A percentile compares a stretch with the other conserved stretches of the same genome.
Conservation (phyloP, 2,888 invertebrate genomes). For the Odontomyia ornata region DNA sequence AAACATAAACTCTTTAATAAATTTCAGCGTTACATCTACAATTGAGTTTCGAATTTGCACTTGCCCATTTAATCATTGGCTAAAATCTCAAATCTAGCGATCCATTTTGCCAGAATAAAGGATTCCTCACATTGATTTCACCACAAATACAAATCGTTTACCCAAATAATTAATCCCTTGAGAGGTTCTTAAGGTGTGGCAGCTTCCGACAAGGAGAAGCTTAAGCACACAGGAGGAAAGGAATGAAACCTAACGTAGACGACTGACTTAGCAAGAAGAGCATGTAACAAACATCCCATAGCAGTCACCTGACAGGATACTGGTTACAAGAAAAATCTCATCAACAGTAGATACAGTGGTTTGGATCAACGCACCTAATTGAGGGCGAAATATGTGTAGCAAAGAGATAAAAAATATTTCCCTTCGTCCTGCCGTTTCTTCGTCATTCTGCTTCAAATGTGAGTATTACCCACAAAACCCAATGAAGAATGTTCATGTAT, state of each 20-base stretch:
- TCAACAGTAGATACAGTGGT: neutral
- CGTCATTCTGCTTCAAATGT: neutral
- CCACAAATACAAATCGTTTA: slow-evolving; percentile 22
- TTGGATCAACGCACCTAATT: slow-evolving; percentile 9
- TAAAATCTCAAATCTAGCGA: no score
- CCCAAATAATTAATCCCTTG: slow-evolving; percentile 30
- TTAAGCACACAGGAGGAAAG: neutral
- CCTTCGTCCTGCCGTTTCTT: neutral
- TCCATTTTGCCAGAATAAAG: neutral
- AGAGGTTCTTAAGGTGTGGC: neutral
- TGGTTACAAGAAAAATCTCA: neutral
- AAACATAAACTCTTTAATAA: no score
- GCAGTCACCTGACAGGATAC: neutral
- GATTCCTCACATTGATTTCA: neutral
- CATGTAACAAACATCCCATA: neutral
- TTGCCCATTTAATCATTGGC: neutral
- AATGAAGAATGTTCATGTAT: neutral
- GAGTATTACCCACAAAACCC: neutral
- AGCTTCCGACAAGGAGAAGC: neutral
- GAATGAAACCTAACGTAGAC: neutral
- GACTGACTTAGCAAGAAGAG: neutral
- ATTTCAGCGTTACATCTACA: no score
- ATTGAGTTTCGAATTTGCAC: no score
- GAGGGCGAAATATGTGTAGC: neutral
- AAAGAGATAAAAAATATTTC: no score